phyloP scores from a whole-genome alignment of 1,140 invertebrate species.

The Drosophila equinoxialis region DNA sequence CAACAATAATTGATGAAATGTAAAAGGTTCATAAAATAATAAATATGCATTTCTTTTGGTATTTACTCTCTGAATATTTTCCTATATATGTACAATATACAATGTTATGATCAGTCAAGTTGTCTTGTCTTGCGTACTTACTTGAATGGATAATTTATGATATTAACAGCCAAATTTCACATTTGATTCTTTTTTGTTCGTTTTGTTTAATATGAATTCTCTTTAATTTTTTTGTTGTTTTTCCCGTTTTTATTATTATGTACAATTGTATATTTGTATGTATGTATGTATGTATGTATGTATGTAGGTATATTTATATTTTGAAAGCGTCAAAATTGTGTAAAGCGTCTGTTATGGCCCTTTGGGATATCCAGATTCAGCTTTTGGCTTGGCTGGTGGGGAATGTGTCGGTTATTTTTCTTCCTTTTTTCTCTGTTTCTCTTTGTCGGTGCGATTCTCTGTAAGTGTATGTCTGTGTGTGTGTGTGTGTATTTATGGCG shows the following conservation, averaged over 20 bases:
- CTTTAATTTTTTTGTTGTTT: background rate
- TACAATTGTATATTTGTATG: slow-evolving; percentile 22
- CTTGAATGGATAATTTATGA: no score
- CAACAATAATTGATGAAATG: no score
- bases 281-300: slow-evolving; percentile 25
- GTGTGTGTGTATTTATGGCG: slow-evolving; percentile 64
- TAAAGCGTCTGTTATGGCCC: slow-evolving; percentile 54
- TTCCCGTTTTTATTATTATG: background rate
- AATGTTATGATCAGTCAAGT: no score
- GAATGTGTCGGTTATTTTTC: slow-evolving; percentile 33
- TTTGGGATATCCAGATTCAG: slow-evolving; percentile 46
- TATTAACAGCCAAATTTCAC: no score
- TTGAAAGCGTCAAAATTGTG: slow-evolving; percentile 63
- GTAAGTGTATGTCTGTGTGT: slow-evolving; percentile 10
- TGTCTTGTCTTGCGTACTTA: no score
- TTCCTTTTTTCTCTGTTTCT: slow-evolving; percentile 22
- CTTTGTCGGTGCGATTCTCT: slow-evolving; percentile 15
- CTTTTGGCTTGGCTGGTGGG: slow-evolving; percentile 29
- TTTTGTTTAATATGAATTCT: background rate
- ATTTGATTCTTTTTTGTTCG: background rate
- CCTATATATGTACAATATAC: no score
- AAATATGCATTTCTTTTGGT: no score
- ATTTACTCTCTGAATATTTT: no score
- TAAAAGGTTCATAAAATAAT: no score
- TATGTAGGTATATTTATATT: slow-evolving; percentile 24